Evolutionary conservation across 2,113 vertebrate genomes (phyloP), one percentile per base, ranked within the genome.

Genomic region (Trochalopteron elliotii): DNA sequence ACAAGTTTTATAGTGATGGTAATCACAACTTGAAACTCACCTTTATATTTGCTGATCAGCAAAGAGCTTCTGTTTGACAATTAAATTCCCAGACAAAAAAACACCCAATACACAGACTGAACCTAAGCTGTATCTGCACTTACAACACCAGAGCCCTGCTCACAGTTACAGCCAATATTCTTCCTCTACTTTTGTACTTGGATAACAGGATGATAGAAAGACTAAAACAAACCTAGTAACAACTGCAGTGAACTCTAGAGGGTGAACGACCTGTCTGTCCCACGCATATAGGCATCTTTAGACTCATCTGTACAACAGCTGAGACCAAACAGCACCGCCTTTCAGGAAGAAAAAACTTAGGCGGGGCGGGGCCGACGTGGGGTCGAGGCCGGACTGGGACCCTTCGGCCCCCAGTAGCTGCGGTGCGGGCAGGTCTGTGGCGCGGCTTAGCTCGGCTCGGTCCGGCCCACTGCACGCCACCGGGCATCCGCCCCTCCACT

Each of bases 151-250:
- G 24, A 82, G 15, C 9, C 25, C 7, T 14, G 3, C 15, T 13
- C 22, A 2, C 27, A 27, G 21, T 15, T 3, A 21, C 39, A 52
- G 10, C 35, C 7, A 3, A 14, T 7, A 7, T 24, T 24, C n/a
- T 5, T 57, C 8, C 35, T 8, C 61, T 3, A 5, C 42, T 9
- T 39, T 33, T 7, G 3, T 0, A 12, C 28, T 9, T 1, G 12
- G 31, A 1, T n/a, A 31, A 70, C 0, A 42, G 27, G 19, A 15
- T 0, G 5, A 19, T 0, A 17, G 0, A 10, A 42, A 45, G 35
- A 30, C n/a, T n/a, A 22, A 77, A n/a, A 8, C 37, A 57, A 56
- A 15, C 28, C 22, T 7, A 28, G 25, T 7, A 39, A 28, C 49
- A 37, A 4, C 30, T 12, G 57, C 67, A 14, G 44, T 30, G 8